Evolutionary conservation across 2,797 vertebrate genomes (phyloP), one percentile per base, ranked within the genome.

Genomic region (Hydrolagus colliei): DNA sequence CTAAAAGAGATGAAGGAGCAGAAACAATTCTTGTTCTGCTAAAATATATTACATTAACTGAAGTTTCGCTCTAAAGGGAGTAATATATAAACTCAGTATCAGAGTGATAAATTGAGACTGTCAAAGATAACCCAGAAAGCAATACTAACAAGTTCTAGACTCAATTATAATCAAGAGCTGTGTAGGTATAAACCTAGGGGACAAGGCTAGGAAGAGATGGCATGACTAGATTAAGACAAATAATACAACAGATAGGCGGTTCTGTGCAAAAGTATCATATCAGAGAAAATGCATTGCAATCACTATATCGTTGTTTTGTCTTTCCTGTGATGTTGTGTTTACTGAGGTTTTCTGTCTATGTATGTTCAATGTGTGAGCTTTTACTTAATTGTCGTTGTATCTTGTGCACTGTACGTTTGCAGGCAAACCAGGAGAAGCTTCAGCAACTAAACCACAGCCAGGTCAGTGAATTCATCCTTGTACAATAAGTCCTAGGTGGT

Each of bases 351-450:
- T 62, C 22, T 67, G 79, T 68, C 79, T 18, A 65, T 13, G 2
- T 82, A 2, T 20, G 63, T 82, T 16, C 27, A 68, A 35, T 67
- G 13, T 68, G 16, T 18, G 9, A 5, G 63, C 12, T 67, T 67
- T 82, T 68, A 80, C 32, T 68, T 13, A 79, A 14, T 65, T 79
- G 20, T 65, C n/a, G 4, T 11, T 65, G 77, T 65, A 65, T 27
- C 27, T 79, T 82, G 79, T 35, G 14, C 16, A 67, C 79, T 68
- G 63, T 82, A 14, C 41, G 79, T 82, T 68, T 67, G 14, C 79
- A 82, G 27, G 32, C 62, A 67, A 16, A 67, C 14, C 65, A 65
- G 14, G 27, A 41, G 14, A 82, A 16, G 27, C 18, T 9, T 18
- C 78, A 65, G 9, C 78, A 35, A 68, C 2, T 27, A 9, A 12